Base-by-base conservation (phyloP, 2,113 vertebrate genomes). In the Axis porcinus region DNA sequence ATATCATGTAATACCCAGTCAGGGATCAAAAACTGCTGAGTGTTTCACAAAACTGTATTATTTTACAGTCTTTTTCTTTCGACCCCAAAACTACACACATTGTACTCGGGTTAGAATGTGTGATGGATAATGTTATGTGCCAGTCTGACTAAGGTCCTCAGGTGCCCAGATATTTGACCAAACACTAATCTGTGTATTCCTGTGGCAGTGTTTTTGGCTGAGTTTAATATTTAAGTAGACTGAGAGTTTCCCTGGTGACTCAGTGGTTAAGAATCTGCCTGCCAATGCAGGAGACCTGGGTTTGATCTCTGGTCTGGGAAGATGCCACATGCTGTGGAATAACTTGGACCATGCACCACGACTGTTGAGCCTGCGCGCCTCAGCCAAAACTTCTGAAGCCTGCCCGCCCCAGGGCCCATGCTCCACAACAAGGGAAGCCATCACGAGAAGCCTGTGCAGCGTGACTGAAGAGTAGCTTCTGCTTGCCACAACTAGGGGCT, bases 31-130 rank as follows among this genome's bases (percentile, higher is more conserved):
- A 87, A 25, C 57, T 76, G 70, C 40, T 76, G 70, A 76, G 70
- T 43, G 54, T 47, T 76, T 95, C 57, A 83, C 52, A 92, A 36
- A 88, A 64, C 33, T 47, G 50, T 52, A 43, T 89, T 89, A 76
- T 95, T 91, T 94, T 83, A 76, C 0, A 78, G 23, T 83, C 74
- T 21, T 78, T 89, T 78, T 91, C 40, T 91, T 91, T 91, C 28
- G 45, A 84, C 15, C 23, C 45, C 16, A 5, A 81, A 36, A 67
- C 19, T 25, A 50, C 23, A 40, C 83, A 55, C 19, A 33, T 83
- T 64, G 27, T 94, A 45, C 55, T 74, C 60, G 57, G 52, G 81
- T 95, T 87, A 62, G 60, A 74, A 33, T 47, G 33, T 62, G 36
- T 94, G 60, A 87, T 57, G 47, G 60, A 84, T 96, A 67, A 94